Evolutionary conservation across 2,888 invertebrate species (phyloP).

Genomic region (Hypolimnas misippus): DNA sequence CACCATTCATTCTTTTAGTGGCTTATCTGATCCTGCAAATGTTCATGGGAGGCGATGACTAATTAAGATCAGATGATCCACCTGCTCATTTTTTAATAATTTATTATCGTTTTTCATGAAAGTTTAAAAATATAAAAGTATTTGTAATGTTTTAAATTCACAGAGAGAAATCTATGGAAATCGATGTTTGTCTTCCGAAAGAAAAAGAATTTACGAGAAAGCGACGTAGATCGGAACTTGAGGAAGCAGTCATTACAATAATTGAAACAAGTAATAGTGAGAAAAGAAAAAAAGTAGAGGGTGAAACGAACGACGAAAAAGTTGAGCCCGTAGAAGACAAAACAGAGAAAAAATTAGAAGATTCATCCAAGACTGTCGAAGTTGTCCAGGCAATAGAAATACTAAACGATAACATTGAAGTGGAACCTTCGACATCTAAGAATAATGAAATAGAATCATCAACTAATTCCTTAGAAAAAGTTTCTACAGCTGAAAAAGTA

Average conservation of each 20-base stretch:
- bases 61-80: no score
- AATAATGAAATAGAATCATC: conserved; percentile 24
- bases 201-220: conserved; percentile 55
- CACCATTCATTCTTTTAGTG: no score
- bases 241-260: conserved; percentile 62
- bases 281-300: conserved; percentile 55
- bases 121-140: no score
- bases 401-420: conserved; percentile 16
- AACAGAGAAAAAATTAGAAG: conserved; percentile 38
- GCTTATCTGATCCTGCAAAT: no score
- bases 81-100: no score
- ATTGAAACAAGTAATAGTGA: conserved; percentile 52
- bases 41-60: no score
- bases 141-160: no score
- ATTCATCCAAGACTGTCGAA: conserved; percentile 13
- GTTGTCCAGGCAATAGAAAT: conserved; percentile 12
- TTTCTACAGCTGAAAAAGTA: conserved; percentile 36
- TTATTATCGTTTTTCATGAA: no score
- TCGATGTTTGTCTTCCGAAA: conserved; percentile 43
- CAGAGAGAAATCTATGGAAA: conserved; percentile 56
- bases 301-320: conserved; percentile 24
- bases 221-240: conserved; percentile 67
- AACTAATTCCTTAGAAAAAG: conserved; percentile 2
- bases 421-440: conserved; percentile 9
- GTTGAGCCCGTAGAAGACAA: conserved; percentile 24